A percentile compares a stretch with the other conserved stretches of the same genome.
Conservation (phyloP, 1,140 invertebrate species). For the Chelonus insularis region DNA sequence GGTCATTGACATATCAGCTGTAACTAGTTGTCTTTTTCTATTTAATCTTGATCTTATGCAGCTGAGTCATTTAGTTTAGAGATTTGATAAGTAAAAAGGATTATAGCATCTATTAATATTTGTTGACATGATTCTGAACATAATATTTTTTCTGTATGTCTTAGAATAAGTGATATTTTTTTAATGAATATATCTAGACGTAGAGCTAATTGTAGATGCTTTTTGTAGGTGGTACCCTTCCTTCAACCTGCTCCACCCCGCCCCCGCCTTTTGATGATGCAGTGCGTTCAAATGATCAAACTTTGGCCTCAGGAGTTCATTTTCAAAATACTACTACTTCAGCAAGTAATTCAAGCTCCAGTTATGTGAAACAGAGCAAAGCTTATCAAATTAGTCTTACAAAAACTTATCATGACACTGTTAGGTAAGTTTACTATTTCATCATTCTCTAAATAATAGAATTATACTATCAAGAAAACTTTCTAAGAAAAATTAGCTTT, state of each 20-base stretch:
- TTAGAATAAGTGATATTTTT: background rate
- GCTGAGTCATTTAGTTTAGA: too few relatives aligned
- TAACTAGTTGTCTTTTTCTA: too few relatives aligned
- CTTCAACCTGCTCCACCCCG: constrained; percentile 80
- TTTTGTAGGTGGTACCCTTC: constrained; percentile 62
- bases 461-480: too few relatives aligned
- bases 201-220: constrained; percentile 56
- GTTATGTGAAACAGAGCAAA: constrained; percentile 50
- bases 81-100: too few relatives aligned
- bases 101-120: too few relatives aligned
- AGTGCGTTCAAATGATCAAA: constrained; percentile 62
- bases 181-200: constrained; percentile 4
- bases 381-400: constrained; percentile 54
- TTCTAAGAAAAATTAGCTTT: too few relatives aligned
- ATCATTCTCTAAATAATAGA: too few relatives aligned
- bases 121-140: too few relatives aligned
- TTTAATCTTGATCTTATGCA: too few relatives aligned
- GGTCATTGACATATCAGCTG: too few relatives aligned
- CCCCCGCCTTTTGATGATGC: constrained; percentile 85
- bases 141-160: background rate
- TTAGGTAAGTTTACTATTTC: constrained; percentile 45
- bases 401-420: constrained; percentile 54
- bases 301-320: constrained; percentile 55
- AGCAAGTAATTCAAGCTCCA: constrained; percentile 42
- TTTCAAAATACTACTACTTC: constrained; percentile 42